Conservation (phyloP, 92 coral and sea anemone species). For the Heteractis magnifica region DNA sequence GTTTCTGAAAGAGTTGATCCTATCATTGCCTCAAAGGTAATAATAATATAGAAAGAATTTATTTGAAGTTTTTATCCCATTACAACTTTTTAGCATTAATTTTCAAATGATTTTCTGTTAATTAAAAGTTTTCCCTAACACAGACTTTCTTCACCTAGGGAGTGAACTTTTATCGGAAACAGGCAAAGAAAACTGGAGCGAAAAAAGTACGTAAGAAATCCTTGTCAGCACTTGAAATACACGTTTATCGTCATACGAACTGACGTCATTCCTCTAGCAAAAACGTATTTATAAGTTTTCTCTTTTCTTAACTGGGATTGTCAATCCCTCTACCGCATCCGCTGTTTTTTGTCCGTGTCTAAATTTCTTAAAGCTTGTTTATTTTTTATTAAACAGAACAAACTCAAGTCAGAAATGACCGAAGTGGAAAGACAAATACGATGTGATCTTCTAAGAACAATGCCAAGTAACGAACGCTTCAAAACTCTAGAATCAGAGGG, state of each 20-base stretch:
- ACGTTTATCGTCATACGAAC: too few relatives aligned
- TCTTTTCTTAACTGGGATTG: too few relatives aligned
- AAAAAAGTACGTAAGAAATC: background rate
- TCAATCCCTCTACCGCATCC: too few relatives aligned
- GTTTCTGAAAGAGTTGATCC: constrained; percentile 12
- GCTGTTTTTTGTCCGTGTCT: too few relatives aligned
- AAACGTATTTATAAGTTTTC: too few relatives aligned
- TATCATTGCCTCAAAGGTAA: background rate
- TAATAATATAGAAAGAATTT: background rate
- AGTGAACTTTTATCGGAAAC: constrained; percentile 11
- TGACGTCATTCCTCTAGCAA: too few relatives aligned
- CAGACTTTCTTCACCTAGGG: background rate
- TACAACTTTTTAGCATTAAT: background rate
- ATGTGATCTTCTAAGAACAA: constrained; percentile 77
- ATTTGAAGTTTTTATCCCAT: background rate
- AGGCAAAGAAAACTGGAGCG: constrained; percentile 3
- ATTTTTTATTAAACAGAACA: constrained; percentile 8
- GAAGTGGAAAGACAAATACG: constrained; percentile 79
- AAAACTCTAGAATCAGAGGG: constrained; percentile 67
- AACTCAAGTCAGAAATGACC: constrained; percentile 38
- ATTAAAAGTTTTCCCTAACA: background rate
- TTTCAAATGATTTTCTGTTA: background rate
- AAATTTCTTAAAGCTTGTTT: background rate
- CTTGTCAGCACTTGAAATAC: background rate
- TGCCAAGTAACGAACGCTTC: constrained; percentile 78